These are phyloP conservation scores for Regulus satrapa DNA, from an alignment of 2,113 vertebrate genomes.

Conservation along the genomic window DNA sequence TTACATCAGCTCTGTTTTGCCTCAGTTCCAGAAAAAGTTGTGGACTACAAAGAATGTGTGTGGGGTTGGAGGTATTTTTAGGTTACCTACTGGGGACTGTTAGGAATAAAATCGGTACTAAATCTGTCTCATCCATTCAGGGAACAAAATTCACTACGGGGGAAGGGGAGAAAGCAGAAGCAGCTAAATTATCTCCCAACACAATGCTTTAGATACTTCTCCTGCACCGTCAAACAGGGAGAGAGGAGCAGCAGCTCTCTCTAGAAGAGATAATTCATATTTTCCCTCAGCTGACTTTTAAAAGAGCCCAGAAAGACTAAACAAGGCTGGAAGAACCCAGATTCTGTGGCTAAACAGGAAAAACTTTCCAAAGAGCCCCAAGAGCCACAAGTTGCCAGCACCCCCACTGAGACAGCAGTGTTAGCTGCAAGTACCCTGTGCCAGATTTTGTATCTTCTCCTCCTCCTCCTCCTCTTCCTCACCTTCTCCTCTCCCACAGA, in stretches of 20 bases:
- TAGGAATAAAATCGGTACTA: not conserved
- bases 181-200: not conserved
- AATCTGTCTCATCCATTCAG: not conserved
- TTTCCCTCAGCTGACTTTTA: conserved; percentile 18
- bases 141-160: not conserved
- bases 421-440: not conserved
- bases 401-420: not conserved
- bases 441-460: not conserved
- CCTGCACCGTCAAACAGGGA: not conserved
- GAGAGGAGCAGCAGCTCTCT: not conserved
- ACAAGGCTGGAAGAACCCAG: not conserved
- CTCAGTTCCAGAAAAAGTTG: conserved; percentile 2
- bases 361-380: not conserved
- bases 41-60: not conserved
- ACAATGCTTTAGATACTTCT: not conserved
- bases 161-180: not conserved
- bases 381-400: not conserved
- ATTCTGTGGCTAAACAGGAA: not conserved
- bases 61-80: not conserved
- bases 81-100: not conserved
- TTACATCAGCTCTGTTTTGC: conserved; percentile 17
- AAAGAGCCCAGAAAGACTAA: conserved; percentile 20
- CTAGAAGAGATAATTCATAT: not conserved
- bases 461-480: not conserved
- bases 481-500: not conserved